Evolutionary conservation across 2,113 vertebrate genomes (phyloP).

Genomic region (Coreoperca whiteheadi): DNA sequence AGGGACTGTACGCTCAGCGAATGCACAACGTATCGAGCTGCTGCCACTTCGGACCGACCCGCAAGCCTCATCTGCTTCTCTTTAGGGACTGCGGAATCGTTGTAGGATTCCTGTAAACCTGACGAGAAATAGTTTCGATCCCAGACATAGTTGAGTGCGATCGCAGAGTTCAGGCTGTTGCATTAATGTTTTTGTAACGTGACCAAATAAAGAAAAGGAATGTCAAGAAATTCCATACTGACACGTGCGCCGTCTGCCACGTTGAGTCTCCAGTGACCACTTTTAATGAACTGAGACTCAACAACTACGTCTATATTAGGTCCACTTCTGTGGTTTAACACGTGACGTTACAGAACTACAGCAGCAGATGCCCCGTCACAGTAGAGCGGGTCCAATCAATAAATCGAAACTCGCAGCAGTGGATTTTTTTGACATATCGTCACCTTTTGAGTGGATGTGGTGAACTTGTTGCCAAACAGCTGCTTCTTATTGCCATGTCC

Average conservation of each 20-base stretch:
- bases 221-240: neutral
- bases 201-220: conserved; percentile 32
- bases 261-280: neutral
- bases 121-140: neutral
- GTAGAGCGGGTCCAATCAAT: too few relatives aligned
- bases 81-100: neutral
- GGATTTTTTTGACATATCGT: too few relatives aligned
- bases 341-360: neutral
- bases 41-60: neutral
- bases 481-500: too few relatives aligned
- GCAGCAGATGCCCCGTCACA: neutral
- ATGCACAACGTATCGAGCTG: neutral
- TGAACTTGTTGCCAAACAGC: too few relatives aligned
- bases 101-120: neutral
- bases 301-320: conserved; percentile 6
- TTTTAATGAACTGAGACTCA: neutral
- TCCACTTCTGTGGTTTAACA: neutral
- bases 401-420: too few relatives aligned
- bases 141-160: neutral
- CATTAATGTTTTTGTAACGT: neutral
- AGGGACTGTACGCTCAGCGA: neutral
- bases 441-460: too few relatives aligned
- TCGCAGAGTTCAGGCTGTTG: neutral
- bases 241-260: neutral
- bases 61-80: conserved; percentile 26